These are phyloP conservation scores for Sebastes itinus DNA, from an alignment of 2,797 vertebrate species.

Conservation along the genomic window DNA sequence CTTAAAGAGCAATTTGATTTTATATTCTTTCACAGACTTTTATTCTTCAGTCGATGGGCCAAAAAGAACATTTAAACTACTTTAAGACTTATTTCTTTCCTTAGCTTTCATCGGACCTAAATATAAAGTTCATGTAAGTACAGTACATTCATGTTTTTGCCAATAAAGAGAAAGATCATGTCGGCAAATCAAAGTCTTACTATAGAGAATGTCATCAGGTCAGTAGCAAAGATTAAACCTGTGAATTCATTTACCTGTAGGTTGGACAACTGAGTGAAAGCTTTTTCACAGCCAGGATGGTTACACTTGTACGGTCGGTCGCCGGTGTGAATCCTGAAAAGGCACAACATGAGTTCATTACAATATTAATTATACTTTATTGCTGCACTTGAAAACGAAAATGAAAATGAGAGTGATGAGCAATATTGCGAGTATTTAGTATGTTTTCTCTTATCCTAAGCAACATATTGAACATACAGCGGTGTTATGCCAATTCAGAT, in stretches of 20 bases:
- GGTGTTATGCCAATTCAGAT: neutral
- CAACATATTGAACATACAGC: neutral
- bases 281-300: slow-evolving; percentile 97
- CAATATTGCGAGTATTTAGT: neutral
- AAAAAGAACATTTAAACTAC: neutral
- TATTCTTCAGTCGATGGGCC: neutral
- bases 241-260: slow-evolving; percentile 85
- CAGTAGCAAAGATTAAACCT: neutral
- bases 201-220: neutral
- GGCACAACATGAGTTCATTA: neutral
- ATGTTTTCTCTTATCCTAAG: neutral
- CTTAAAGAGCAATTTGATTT: neutral
- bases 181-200: neutral
- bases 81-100: neutral
- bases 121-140: neutral
- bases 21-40: neutral
- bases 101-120: neutral
- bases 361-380: neutral
- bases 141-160: neutral
- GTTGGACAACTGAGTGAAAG: slow-evolving; percentile 97
- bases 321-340: slow-evolving; percentile 93
- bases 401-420: neutral
- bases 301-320: slow-evolving; percentile 97
- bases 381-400: neutral
- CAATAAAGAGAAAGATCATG: neutral